phyloP scores from a whole-genome alignment of 1,140 invertebrate genomes.

The Rhyzopertha dominica region DNA sequence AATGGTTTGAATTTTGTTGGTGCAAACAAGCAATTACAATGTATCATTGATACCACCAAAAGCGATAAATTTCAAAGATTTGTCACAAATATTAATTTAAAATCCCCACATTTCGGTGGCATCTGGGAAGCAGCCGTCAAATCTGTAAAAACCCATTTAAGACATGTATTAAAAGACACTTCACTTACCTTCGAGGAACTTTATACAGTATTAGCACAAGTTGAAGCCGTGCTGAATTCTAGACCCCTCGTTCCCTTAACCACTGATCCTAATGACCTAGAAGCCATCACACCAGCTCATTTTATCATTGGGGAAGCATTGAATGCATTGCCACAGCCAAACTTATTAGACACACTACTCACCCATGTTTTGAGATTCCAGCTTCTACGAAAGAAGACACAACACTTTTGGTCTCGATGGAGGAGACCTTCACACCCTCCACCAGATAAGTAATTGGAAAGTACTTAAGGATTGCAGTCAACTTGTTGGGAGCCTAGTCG shows the following conservation, averaged over 20 bases:
- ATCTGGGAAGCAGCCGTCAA: slow-evolving; percentile 30
- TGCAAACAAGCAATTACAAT: slow-evolving; percentile 4
- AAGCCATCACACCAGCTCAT: slow-evolving; percentile 34
- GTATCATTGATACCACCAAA: neutral
- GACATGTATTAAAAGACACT: slow-evolving; percentile 21
- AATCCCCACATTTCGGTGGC: slow-evolving; percentile 36
- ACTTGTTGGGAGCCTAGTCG: slow-evolving; percentile 20
- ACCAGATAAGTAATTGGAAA: slow-evolving; percentile 14
- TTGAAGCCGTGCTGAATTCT: slow-evolving; percentile 31
- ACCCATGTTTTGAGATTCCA: slow-evolving; percentile 17
- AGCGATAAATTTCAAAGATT: slow-evolving; percentile 6
- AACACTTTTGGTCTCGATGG: slow-evolving; percentile 29
- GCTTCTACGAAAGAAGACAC: slow-evolving; percentile 12
- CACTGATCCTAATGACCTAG: slow-evolving; percentile 16
- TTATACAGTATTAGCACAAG: slow-evolving; percentile 20
- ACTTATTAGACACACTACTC: slow-evolving; percentile 7
- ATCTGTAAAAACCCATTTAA: slow-evolving; percentile 31
- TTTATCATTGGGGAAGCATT: slow-evolving; percentile 40
- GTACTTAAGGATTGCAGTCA: neutral
- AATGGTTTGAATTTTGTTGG: slow-evolving; percentile 25
- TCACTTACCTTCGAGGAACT: slow-evolving; percentile 27
- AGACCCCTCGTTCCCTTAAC: slow-evolving; percentile 22
- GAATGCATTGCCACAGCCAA: slow-evolving; percentile 21
- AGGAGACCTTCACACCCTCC: slow-evolving; percentile 20
- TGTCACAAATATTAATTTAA: slow-evolving; percentile 31